Evolutionary conservation across 2,797 vertebrate species (phyloP), one percentile per base, ranked within the genome.

Genomic region (Glossophaga mutica): DNA sequence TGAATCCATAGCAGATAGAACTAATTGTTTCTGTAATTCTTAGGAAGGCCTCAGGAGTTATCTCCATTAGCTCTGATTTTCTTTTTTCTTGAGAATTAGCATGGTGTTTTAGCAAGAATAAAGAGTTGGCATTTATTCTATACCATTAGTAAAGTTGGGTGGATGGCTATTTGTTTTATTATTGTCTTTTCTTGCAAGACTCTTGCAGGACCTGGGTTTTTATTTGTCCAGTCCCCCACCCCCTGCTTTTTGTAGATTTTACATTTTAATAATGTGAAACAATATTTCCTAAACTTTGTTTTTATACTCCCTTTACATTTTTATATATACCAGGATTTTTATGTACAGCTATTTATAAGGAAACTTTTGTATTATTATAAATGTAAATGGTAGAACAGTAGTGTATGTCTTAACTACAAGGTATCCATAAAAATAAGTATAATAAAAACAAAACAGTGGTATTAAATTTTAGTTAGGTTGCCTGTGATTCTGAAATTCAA

Each of bases 61-160:
- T 29, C 7, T 85, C 26, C 14, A 2, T 55, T 52, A 9, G 10
- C 12, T 37, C n/a, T 12, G 55, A 67, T 7, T 39, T 19, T 18
- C n/a, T 94, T 14, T 39, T n/a, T 73, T 48, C 84, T 55, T 73
- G 55, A 59, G 46, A 73, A 19, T 10, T 55, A 92, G 29, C n/a
- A 0, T 15, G 39, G 15, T 50, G 16, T 44, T 93, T 37, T 74
- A 18, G 1, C 55, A 50, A 77, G 71, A 57, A 67, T 48, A 9
- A 46, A 78, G 39, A 78, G 11, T 2, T 0, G 18, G 5, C 5
- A 0, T 50, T 48, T 26, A 29, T 46, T 67, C 39, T 48, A 0
- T 26, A 8, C 10, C 37, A 1, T 42, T 34, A 16, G 26, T 11
- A 8, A 65, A 32, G 5, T 8, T 0, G 15, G 29, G 14, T 15